These are phyloP conservation scores for Zaprionus lineosus DNA, from an alignment of 2,888 invertebrate species.

Conservation along the genomic window DNA sequence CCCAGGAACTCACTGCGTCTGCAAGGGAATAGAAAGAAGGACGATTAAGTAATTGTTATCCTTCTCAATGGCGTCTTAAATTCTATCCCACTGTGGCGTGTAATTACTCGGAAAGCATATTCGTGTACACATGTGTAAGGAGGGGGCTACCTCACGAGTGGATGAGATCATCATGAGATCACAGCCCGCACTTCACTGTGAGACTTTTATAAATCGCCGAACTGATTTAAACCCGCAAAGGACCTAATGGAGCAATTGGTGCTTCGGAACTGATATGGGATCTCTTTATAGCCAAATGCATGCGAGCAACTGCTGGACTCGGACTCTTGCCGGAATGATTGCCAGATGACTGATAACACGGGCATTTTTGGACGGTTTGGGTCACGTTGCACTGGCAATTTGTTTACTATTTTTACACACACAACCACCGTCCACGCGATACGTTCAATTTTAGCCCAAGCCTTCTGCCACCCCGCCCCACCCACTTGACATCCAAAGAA, in stretches of 20 bases:
- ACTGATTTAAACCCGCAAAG: slow-evolving; percentile 10
- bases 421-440: not conserved
- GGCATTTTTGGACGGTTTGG: slow-evolving; percentile 27
- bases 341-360: slow-evolving; percentile 2
- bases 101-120: too few relatives aligned
- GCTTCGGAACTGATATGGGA: too few relatives aligned
- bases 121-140: too few relatives aligned
- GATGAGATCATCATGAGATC: not conserved
- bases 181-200: not conserved
- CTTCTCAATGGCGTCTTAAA: slow-evolving; percentile 1
- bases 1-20: slow-evolving; percentile 97
- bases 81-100: too few relatives aligned
- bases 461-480: not conserved
- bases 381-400: slow-evolving; percentile 63
- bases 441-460: too few relatives aligned
- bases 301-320: too few relatives aligned
- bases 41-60: not conserved
- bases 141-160: too few relatives aligned
- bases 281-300: too few relatives aligned
- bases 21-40: slow-evolving; percentile 83
- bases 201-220: too few relatives aligned
- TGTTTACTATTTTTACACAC: slow-evolving; percentile 57
- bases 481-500: not conserved
- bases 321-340: not conserved
- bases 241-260: too few relatives aligned